Percentiles rank a stretch among this genome's conserved stretches.
Evolutionary conservation across 2,797 vertebrate species (phyloP).

Genomic region (Onychomys leucogaster): DNA sequence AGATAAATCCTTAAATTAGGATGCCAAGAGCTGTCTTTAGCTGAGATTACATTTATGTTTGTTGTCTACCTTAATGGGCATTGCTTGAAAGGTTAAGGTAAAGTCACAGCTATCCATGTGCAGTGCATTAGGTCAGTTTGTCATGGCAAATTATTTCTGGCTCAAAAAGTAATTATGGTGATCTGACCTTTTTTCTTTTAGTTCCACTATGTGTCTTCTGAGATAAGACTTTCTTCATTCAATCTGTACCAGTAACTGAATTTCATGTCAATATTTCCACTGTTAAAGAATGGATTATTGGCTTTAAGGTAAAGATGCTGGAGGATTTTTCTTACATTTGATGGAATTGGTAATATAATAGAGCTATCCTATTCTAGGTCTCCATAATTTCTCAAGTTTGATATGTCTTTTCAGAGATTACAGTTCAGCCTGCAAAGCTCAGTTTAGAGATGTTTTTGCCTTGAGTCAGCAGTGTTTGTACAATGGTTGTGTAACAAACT

Average conservation of each 20-base stretch:
- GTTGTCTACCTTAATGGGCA: background rate
- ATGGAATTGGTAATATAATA: conserved; percentile 31
- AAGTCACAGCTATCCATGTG: conserved; percentile 45
- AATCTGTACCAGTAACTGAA: conserved; percentile 27
- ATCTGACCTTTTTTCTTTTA: conserved; percentile 44
- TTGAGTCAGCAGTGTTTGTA: background rate
- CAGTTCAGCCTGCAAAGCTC: background rate
- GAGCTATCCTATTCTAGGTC: conserved; percentile 20
- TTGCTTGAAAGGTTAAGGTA: conserved; percentile 32
- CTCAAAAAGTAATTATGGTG: conserved; percentile 31
- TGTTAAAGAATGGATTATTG: background rate
- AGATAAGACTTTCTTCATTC: conserved; percentile 21
- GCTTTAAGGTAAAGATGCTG: conserved; percentile 52
- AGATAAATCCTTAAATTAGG: conserved; percentile 56
- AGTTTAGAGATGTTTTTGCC: conserved; percentile 49
- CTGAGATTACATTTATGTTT: conserved; percentile 62
- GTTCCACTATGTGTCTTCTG: conserved; percentile 25
- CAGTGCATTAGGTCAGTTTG: background rate
- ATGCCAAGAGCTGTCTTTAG: conserved; percentile 16
- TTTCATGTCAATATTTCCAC: conserved; percentile 30
- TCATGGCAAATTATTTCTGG: conserved; percentile 42
- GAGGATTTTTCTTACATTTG: conserved; percentile 58
- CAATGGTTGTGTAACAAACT: background rate
- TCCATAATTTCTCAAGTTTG: conserved; percentile 52
- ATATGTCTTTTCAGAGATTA: conserved; percentile 38